phyloP scores from a whole-genome alignment of 2,113 vertebrate species.

The Progne subis region DNA sequence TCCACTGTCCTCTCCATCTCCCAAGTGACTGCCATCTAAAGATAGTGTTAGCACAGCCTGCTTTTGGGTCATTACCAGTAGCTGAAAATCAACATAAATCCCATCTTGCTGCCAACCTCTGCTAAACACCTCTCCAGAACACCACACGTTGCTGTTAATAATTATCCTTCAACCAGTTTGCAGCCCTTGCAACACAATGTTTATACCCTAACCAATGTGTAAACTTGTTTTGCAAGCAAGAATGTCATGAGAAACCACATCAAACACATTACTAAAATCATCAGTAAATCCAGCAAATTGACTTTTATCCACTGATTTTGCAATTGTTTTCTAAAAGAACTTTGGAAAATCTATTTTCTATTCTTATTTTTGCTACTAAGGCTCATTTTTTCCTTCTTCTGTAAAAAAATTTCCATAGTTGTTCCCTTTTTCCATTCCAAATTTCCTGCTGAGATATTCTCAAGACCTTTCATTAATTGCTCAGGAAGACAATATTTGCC shows the following conservation, averaged over 20 bases:
- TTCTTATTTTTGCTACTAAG: not conserved
- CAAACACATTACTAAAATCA: conserved; percentile 25
- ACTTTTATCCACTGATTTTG: conserved; percentile 25
- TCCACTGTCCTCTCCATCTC: not conserved
- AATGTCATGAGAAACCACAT: conserved; percentile 26
- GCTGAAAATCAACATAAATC: not conserved
- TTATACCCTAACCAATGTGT: not conserved
- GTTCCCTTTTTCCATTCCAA: not conserved
- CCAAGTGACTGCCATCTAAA: not conserved
- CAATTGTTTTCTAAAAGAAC: conserved; percentile 34
- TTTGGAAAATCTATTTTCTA: conserved; percentile 8
- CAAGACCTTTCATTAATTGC: conserved; percentile 13
- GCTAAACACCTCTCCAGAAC: not conserved
- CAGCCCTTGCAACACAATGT: not conserved
- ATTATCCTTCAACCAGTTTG: not conserved
- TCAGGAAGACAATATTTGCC: not conserved
- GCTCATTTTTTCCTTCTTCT: not conserved
- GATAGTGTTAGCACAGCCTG: not conserved
- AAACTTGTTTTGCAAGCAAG: conserved; percentile 45
- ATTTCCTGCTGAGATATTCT: not conserved
- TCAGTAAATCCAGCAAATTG: not conserved
- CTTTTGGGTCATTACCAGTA: not conserved
- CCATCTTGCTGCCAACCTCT: not conserved
- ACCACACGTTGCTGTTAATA: not conserved
- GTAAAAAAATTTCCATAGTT: not conserved